Percentiles rank a stretch among this genome's conserved stretches.
These are phyloP conservation scores for Malacoraja senta DNA, from an alignment of 2,797 vertebrate genomes.

Conservation along the genomic window DNA sequence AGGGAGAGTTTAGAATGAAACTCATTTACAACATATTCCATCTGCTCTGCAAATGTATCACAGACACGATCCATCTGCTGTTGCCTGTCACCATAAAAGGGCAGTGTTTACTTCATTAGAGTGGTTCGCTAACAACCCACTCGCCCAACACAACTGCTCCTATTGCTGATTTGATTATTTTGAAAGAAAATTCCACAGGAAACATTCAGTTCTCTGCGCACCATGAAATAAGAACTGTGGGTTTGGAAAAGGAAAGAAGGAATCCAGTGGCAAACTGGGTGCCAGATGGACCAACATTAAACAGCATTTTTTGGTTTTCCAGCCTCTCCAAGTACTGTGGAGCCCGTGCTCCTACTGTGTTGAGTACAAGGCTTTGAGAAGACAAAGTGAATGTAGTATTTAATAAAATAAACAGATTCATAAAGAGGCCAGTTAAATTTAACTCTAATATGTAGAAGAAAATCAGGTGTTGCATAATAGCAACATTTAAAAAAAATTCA, in stretches of 20 bases:
- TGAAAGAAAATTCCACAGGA: not conserved
- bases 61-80: not conserved
- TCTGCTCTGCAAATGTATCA: not conserved
- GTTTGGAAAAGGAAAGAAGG: slow-evolving; percentile 10
- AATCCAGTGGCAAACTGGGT: not conserved
- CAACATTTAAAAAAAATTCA: not conserved
- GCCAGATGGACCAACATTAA: slow-evolving; percentile 7
- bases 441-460: not conserved
- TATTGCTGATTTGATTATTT: not conserved
- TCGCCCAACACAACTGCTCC: too few relatives aligned
- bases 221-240: not conserved
- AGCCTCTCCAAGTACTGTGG: not conserved
- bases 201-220: not conserved
- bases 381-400: not conserved
- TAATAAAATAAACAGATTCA: not conserved
- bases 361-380: not conserved
- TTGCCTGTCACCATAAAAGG: not conserved
- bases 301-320: not conserved
- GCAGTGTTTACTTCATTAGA: not conserved
- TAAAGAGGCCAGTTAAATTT: not conserved
- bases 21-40: not conserved
- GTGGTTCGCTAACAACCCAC: not conserved
- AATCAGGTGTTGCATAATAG: not conserved
- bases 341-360: not conserved
- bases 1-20: not conserved